Conservation (phyloP, 2,797 vertebrate species). For the Vultur gryphus region DNA sequence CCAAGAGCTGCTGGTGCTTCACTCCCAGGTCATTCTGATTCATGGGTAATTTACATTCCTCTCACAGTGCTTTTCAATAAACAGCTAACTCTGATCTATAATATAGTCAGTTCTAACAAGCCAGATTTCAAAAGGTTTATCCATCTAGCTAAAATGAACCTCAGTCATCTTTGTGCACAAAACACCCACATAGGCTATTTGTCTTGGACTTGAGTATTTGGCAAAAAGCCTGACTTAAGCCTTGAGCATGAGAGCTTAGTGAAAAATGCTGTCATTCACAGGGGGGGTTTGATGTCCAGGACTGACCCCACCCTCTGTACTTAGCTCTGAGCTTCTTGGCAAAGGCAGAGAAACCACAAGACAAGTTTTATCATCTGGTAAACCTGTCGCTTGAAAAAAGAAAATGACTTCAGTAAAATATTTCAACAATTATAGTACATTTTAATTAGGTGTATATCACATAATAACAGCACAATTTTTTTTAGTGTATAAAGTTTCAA, state of each 20-base stretch:
- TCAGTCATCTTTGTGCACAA: constrained; percentile 74
- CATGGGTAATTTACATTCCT: background rate
- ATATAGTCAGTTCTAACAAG: constrained; percentile 44
- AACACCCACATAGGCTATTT: constrained; percentile 75
- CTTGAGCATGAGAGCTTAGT: constrained; percentile 69
- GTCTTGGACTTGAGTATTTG: constrained; percentile 73
- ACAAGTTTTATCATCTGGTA: constrained; percentile 85
- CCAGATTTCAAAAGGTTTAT: constrained; percentile 70
- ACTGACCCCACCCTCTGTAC: constrained; percentile 67
- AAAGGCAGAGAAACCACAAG: constrained; percentile 76
- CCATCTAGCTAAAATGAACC: constrained; percentile 62
- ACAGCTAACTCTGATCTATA: constrained; percentile 52
- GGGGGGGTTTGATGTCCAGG: constrained; percentile 63
- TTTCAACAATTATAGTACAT: constrained; percentile 75
- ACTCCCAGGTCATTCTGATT: background rate
- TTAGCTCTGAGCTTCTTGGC: constrained; percentile 80
- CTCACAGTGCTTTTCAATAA: constrained; percentile 37
- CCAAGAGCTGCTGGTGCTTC: background rate
- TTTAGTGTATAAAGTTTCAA: constrained; percentile 52
- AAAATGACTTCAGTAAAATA: constrained; percentile 81
- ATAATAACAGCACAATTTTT: constrained; percentile 73
- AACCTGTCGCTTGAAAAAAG: constrained; percentile 76
- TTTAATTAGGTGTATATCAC: constrained; percentile 76
- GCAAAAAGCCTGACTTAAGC: constrained; percentile 71
- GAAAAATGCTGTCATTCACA: constrained; percentile 69